These are phyloP conservation scores for Lemur catta DNA, from an alignment of 2,797 vertebrate species.

Conservation along the genomic window DNA sequence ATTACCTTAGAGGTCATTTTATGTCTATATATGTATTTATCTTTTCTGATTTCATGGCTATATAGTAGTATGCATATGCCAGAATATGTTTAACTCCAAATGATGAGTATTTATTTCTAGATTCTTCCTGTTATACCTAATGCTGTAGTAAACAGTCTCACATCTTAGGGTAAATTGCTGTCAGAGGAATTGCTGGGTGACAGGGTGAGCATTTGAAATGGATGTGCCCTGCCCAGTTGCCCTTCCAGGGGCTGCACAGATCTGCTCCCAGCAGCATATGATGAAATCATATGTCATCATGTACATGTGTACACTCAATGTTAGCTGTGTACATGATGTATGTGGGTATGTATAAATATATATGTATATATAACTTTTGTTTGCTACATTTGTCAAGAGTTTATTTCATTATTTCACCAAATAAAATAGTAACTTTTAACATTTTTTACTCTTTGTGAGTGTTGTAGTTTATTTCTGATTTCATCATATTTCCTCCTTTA, in stretches of 20 bases:
- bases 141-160: background rate
- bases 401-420: background rate
- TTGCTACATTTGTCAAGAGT: background rate
- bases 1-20: background rate
- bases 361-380: too few relatives aligned
- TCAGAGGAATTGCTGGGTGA: too few relatives aligned
- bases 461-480: too few relatives aligned
- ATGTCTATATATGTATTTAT: background rate
- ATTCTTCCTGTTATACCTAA: background rate
- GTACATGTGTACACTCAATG: too few relatives aligned
- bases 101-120: background rate
- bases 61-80: background rate
- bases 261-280: too few relatives aligned
- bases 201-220: background rate
- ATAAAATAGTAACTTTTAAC: background rate
- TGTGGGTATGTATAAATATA: too few relatives aligned
- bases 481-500: too few relatives aligned
- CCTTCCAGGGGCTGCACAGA: rapidly evolving
- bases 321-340: too few relatives aligned
- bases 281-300: too few relatives aligned
- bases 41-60: background rate
- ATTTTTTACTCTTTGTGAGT: too few relatives aligned
- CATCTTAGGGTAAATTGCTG: background rate
- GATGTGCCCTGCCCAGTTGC: too few relatives aligned
- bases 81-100: background rate